Conservation (phyloP, 2,888 invertebrate genomes). For the Hemithea aestivaria region DNA sequence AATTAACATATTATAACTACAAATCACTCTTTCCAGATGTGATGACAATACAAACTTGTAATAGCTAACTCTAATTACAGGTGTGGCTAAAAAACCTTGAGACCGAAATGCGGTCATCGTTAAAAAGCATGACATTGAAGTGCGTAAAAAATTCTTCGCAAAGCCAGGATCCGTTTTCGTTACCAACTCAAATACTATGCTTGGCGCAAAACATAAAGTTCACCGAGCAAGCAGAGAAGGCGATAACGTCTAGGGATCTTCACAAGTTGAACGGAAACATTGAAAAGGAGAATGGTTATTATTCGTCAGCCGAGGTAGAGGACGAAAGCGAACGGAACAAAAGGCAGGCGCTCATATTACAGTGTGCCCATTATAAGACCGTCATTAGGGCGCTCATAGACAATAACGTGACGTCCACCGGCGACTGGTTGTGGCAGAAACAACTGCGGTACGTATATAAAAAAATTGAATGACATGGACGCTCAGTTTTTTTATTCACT, state of each 20-base stretch:
- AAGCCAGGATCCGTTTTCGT: constrained; percentile 69
- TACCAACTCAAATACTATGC: constrained; percentile 89
- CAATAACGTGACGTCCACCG: constrained; percentile 81
- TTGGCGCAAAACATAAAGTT: constrained; percentile 91
- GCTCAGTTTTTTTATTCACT: too few species aligned
- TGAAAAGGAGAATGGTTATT: constrained; percentile 73
- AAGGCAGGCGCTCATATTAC: constrained; percentile 93
- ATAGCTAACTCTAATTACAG: constrained; percentile 42
- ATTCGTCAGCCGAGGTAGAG: constrained; percentile 72
- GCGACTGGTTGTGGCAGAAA: constrained; percentile 97
- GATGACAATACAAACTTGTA: background rate
- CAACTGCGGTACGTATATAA: constrained; percentile 84
- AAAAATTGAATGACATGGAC: background rate
- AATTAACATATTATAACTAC: too few species aligned
- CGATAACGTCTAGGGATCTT: constrained; percentile 83
- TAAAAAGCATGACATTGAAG: constrained; percentile 83
- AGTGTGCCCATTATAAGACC: constrained; percentile 93
- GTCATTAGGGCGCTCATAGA: constrained; percentile 88
- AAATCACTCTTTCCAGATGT: background rate
- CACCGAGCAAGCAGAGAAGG: constrained; percentile 89
- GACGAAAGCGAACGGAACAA: constrained; percentile 87
- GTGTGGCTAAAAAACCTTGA: constrained; percentile 90
- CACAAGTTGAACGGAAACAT: constrained; percentile 71
- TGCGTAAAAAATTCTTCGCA: constrained; percentile 71
- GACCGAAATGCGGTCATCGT: constrained; percentile 84